phyloP scores from a whole-genome alignment of 2,113 vertebrate species.

The Galbula dea region DNA sequence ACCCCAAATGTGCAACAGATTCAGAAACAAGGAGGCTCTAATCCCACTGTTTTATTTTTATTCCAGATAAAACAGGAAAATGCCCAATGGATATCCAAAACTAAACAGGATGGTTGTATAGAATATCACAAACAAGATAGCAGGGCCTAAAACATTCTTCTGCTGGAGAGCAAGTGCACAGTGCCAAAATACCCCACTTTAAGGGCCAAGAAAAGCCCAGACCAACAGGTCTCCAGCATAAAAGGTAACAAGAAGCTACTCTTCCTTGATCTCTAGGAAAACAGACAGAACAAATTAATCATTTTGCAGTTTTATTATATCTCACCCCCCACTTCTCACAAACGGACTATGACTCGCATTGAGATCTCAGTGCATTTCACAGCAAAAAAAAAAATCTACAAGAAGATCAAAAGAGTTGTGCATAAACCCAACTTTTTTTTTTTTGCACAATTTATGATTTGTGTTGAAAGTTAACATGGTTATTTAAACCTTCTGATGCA shows the following conservation, averaged over 20 bases:
- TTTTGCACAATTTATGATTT: constrained; percentile 56
- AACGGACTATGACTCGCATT: constrained; percentile 72
- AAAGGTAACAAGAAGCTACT: not conserved
- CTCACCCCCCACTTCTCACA: constrained; percentile 75
- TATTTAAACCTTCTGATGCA: constrained; percentile 54
- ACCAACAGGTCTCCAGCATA: not conserved
- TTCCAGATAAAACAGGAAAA: constrained; percentile 39
- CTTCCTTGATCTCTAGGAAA: constrained; percentile 35
- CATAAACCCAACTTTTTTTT: constrained; percentile 54
- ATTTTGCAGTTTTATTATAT: constrained; percentile 77
- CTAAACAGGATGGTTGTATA: not conserved
- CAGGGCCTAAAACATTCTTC: not conserved
- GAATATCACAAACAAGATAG: constrained; percentile 12
- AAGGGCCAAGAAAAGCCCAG: not conserved
- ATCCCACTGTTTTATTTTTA: constrained; percentile 12
- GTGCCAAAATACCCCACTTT: not conserved
- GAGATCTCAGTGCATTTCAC: constrained; percentile 91
- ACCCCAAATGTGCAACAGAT: not conserved
- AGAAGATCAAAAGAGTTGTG: constrained; percentile 70
- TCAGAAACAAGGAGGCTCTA: not conserved
- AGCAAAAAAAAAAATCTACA: constrained; percentile 73
- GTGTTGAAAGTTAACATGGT: constrained; percentile 56
- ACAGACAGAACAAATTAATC: constrained; percentile 55
- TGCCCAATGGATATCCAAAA: not conserved
- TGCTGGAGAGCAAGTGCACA: not conserved